A percentile compares a stretch with the other conserved stretches of the same genome.
Evolutionary conservation across 2,797 vertebrate species (phyloP).

Genomic region (Cossypha heuglini): DNA sequence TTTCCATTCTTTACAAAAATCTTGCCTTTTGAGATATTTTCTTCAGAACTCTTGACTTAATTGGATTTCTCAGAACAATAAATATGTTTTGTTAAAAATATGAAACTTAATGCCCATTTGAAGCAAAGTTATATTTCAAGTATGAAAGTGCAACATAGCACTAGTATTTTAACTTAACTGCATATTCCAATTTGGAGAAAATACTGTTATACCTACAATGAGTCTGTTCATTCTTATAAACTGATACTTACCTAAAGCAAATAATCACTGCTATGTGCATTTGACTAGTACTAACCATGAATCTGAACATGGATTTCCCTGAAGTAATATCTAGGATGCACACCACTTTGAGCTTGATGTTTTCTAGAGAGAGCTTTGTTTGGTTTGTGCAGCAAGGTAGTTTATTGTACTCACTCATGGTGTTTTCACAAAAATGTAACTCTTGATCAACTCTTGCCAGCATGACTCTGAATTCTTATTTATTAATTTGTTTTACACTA

Average conservation of each 20-base stretch:
- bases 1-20: neutral
- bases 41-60: neutral
- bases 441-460: neutral
- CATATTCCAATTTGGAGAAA: neutral
- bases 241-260: neutral
- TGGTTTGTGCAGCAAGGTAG: neutral
- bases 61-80: neutral
- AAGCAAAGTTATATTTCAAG: neutral
- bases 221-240: neutral
- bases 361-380: neutral
- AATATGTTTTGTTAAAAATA: neutral
- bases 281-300: neutral
- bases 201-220: neutral
- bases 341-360: neutral
- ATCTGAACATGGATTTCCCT: neutral
- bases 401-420: neutral
- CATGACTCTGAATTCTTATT: conserved; percentile 38
- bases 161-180: neutral
- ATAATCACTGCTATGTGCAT: neutral
- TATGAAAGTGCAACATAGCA: neutral
- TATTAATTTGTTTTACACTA: conserved; percentile 36
- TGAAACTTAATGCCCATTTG: neutral
- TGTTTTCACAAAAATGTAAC: neutral
- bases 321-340: neutral
- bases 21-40: neutral